Base-by-base conservation (phyloP, 2,888 invertebrate genomes). In the Phania funesta region DNA sequence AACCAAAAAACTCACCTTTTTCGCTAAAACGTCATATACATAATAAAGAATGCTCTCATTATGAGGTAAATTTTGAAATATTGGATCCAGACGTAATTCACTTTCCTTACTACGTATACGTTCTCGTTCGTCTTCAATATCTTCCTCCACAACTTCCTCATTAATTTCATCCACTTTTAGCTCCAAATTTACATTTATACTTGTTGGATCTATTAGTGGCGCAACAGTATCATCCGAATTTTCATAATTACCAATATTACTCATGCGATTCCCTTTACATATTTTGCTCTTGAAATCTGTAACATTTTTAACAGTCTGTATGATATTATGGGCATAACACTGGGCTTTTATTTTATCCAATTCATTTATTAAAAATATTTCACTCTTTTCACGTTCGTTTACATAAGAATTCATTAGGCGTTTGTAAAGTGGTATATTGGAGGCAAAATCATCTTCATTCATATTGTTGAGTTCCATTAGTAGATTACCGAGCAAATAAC, bases 231-330 rank as follows among this genome's bases (percentile, higher is more conserved):
- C 88, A 50, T 89, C 88, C 3, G 83, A 86, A 68, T 87, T 88
- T 67, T 89, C 87, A 75, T 87, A 88, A 81, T 89, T 87, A 0
- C 87, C 89, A 74, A 89, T 88, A 38, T 89, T 89, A 62, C 89
- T 88, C 54, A 88, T 85, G 1, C 90, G 88, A 82, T 89, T 89
- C 4, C 89, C 89, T 60, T 89, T 89, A 77, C 89, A 89, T 35
- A 89, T 87, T 78, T 87, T 89, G 32, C 85, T 86, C 48, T 87
- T 87, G 70, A 87, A 87, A 67, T 88, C 87, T 0, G 88, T 84
- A 32, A 88, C 85, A 38, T 86, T 75, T 8, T 85, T 83, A 1
- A 87, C 85, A 1, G 85, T 86, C 3, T 83, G 65, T 3, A 87
- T 87, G 3, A 80, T 38, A 3, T 83, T 85, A 48, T 89, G 89